Evolutionary conservation across 2,113 vertebrate species (phyloP).

Genomic region (Thamnophis sirtalis): DNA sequence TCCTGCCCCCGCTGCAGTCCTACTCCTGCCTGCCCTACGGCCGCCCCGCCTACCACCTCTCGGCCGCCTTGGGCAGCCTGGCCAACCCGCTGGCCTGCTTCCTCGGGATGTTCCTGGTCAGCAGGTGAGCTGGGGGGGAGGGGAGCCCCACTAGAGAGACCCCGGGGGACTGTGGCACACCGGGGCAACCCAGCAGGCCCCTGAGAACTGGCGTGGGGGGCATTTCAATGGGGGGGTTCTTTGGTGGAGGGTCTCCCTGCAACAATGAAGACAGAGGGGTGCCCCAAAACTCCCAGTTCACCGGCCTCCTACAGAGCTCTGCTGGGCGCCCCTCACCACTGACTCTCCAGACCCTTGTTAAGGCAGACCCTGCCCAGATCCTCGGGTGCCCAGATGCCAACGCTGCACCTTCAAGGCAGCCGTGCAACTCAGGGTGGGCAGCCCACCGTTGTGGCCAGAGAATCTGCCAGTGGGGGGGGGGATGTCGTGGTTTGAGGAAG

Average conservation of each 20-base stretch:
- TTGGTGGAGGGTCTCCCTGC: neutral
- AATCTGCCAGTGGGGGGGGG: neutral
- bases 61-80: constrained; percentile 70
- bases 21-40: constrained; percentile 82
- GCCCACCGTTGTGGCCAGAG: neutral
- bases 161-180: neutral
- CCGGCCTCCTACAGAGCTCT: neutral
- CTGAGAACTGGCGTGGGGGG: neutral
- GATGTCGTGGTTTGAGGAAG: neutral
- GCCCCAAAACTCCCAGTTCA: neutral
- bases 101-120: constrained; percentile 70
- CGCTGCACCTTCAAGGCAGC: neutral
- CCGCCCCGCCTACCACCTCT: constrained; percentile 71
- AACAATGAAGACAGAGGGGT: neutral
- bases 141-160: fast-evolving
- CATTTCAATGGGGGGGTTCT: neutral
- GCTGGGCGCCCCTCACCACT: neutral
- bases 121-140: constrained; percentile 60
- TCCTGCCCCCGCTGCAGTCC: constrained; percentile 78
- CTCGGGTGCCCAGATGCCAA: neutral
- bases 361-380: neutral
- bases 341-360: neutral
- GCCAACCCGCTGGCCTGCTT: constrained; percentile 81
- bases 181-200: neutral
- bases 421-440: neutral